Evolutionary conservation across 2,888 invertebrate species (phyloP).

Genomic region (Dryococelus australis): DNA sequence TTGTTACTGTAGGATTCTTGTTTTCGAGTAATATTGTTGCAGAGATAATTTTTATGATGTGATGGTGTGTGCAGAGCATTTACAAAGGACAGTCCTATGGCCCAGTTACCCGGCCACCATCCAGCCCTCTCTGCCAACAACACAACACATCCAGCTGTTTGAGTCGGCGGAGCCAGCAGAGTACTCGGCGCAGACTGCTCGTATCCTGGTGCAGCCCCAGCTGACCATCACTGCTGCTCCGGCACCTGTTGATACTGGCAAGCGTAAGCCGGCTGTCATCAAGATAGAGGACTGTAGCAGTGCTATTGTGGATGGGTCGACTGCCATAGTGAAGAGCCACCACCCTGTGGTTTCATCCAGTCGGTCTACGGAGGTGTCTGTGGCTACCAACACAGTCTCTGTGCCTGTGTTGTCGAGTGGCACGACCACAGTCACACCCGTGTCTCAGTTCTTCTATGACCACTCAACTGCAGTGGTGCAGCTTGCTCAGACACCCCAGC

Average conservation of each 20-base stretch:
- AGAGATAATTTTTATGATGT: no score
- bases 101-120: conserved; percentile 68
- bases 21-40: no score
- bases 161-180: conserved; percentile 37
- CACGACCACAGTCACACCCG: conserved; percentile 23
- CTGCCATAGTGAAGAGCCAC: background rate
- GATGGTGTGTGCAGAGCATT: conserved; percentile 62
- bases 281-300: conserved; percentile 25
- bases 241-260: conserved; percentile 46
- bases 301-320: background rate
- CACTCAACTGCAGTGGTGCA: conserved; percentile 40
- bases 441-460: conserved; percentile 40
- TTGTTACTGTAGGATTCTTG: no score
- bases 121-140: conserved; percentile 51
- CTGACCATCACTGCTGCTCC: conserved; percentile 56
- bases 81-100: conserved; percentile 79
- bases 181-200: conserved; percentile 67
- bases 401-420: conserved; percentile 26
- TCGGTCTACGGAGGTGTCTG: conserved; percentile 34
- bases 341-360: background rate
- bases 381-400: conserved; percentile 34
- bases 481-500: conserved; percentile 39
- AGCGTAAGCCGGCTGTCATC: conserved; percentile 28
- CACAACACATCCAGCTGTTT: conserved; percentile 42
- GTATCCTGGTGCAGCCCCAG: conserved; percentile 66